Conservation (phyloP, 2,113 vertebrate species). For the Brienomyrus longianalis region DNA sequence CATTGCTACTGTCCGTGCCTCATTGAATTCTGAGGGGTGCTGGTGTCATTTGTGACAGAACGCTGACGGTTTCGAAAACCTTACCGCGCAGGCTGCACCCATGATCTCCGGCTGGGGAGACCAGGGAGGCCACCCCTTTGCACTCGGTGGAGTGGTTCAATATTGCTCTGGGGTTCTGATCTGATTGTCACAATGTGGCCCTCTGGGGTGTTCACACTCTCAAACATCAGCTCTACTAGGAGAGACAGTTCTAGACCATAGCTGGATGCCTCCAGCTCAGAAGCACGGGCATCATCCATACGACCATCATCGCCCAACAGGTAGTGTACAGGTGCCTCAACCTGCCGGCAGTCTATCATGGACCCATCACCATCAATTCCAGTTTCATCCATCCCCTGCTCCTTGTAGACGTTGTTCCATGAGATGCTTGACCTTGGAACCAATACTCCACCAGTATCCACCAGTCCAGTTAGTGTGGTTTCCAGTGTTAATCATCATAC, state of each 20-base stretch:
- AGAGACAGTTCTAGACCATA: background rate
- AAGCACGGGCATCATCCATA: background rate
- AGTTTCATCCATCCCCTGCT: background rate
- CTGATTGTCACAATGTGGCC: background rate
- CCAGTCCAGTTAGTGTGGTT: background rate
- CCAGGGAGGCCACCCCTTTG: background rate
- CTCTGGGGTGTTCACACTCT: background rate
- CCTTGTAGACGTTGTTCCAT: background rate
- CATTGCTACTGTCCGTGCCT: background rate
- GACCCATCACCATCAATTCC: background rate
- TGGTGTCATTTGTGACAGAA: background rate
- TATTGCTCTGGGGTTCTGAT: background rate
- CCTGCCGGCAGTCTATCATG: background rate
- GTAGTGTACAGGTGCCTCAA: background rate
- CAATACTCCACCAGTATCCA: background rate
- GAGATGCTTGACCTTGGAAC: background rate
- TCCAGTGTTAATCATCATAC: background rate
- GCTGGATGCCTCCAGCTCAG: background rate
- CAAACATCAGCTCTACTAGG: background rate
- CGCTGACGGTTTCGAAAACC: background rate
- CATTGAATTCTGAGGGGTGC: background rate
- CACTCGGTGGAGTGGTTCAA: background rate
- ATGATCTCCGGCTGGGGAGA: background rate
- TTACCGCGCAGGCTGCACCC: background rate
- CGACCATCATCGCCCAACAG: background rate